phyloP scores from a whole-genome alignment of 2,113 vertebrate genomes.

The Nothocercus julius region DNA sequence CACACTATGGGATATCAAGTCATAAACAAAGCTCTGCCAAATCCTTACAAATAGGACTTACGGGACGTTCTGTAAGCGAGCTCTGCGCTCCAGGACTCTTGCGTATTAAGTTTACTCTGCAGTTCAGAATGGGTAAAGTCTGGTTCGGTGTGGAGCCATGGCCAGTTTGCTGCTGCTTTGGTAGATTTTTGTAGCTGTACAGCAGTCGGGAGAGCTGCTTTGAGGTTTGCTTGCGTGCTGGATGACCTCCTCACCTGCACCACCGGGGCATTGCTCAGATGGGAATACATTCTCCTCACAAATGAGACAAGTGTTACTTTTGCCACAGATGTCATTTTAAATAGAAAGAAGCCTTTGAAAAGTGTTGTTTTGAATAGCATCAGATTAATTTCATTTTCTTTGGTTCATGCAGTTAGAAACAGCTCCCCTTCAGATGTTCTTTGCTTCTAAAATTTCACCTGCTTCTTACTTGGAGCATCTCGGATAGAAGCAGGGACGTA shows the following conservation, averaged over 20 bases:
- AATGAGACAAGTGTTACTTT: not conserved
- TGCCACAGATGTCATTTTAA: not conserved
- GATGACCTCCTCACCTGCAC: not conserved
- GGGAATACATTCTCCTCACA: not conserved
- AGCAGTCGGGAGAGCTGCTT: not conserved
- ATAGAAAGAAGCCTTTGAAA: constrained; percentile 20
- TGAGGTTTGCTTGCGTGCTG: not conserved
- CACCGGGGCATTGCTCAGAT: not conserved
- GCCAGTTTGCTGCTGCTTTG: not conserved
- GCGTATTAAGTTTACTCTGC: not conserved
- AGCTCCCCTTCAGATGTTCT: constrained; percentile 1
- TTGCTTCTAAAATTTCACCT: constrained; percentile 41
- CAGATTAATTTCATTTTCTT: not conserved
- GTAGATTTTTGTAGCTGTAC: not conserved
- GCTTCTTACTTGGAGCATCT: constrained; percentile 25
- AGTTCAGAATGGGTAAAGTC: constrained; percentile 9
- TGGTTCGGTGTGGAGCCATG: not conserved
- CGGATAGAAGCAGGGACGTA: not conserved
- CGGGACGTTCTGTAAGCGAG: constrained; percentile 3
- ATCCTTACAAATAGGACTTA: constrained; percentile 20
- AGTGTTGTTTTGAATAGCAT: constrained; percentile 9
- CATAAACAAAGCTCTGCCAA: constrained; percentile 52
- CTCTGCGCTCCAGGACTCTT: not conserved
- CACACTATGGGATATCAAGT: constrained; percentile 45
- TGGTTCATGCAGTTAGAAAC: not conserved